Conservation (phyloP, 2,113 vertebrate genomes). For the Ceyx margarethae region DNA sequence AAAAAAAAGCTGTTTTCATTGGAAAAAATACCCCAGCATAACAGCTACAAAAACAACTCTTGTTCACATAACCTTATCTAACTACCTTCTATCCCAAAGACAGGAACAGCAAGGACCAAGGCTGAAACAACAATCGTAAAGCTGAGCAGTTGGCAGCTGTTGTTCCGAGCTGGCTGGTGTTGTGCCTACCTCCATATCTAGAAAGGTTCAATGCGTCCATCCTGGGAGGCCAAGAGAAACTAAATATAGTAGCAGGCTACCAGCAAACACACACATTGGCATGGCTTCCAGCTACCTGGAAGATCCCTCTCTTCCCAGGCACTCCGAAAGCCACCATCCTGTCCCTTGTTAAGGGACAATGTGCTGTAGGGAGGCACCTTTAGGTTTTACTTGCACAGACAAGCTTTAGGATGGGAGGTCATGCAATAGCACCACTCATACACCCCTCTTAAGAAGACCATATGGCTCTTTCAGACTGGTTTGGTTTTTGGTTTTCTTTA, state of each 20-base stretch:
- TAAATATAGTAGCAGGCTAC: conserved; percentile 56
- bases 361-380: not conserved
- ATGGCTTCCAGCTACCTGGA: conserved; percentile 45
- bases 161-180: not conserved
- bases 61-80: not conserved
- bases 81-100: not conserved
- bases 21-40: not conserved
- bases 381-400: not conserved
- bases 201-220: not conserved
- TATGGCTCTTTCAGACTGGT: not conserved
- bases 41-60: not conserved
- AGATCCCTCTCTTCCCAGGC: not conserved
- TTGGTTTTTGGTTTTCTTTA: not conserved
- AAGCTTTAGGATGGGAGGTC: not conserved
- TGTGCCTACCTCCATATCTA: conserved; percentile 54
- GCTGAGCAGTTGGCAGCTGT: not conserved
- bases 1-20: not conserved
- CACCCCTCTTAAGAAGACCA: not conserved
- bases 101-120: not conserved
- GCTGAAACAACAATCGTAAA: not conserved
- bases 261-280: conserved; percentile 9
- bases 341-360: conserved; percentile 46
- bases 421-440: not conserved
- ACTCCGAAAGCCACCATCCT: not conserved
- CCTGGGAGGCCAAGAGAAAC: conserved; percentile 11